A percentile compares a stretch with the other conserved stretches of the same genome.
phyloP scores from a whole-genome alignment of 2,113 vertebrate genomes.

The Campylomormyrus tamandua region DNA sequence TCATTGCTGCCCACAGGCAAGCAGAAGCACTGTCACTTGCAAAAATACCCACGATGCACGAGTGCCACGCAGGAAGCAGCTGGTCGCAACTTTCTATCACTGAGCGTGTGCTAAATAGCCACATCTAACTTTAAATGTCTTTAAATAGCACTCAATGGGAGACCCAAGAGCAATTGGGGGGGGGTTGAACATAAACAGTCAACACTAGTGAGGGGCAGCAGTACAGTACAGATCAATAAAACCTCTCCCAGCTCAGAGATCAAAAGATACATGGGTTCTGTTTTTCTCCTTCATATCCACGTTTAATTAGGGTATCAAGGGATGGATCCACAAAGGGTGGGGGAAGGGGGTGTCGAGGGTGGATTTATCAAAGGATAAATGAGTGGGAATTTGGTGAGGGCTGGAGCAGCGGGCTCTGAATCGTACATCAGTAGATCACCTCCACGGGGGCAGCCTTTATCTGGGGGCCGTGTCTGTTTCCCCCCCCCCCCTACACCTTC shows the following conservation, averaged over 20 bases:
- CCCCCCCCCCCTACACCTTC: neutral
- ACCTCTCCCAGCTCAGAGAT: slow-evolving; percentile 32
- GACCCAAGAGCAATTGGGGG: slow-evolving; percentile 32
- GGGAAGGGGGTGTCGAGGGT: neutral
- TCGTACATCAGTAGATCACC: neutral
- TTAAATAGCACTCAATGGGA: slow-evolving; percentile 40
- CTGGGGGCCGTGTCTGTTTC: neutral
- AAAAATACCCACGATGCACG: slow-evolving; percentile 52
- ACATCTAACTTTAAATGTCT: slow-evolving; percentile 28
- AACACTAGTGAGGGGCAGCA: slow-evolving; percentile 25
- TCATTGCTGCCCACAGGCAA: slow-evolving; percentile 50
- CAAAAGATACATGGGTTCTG: slow-evolving; percentile 41
- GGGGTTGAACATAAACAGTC: slow-evolving; percentile 48
- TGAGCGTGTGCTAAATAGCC: slow-evolving; percentile 31
- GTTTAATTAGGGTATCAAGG: slow-evolving; percentile 15
- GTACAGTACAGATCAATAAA: slow-evolving; percentile 39
- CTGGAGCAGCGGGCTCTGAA: neutral
- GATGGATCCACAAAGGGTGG: slow-evolving; percentile 2
- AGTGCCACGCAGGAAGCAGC: slow-evolving; percentile 34
- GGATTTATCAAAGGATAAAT: slow-evolving; percentile 14
- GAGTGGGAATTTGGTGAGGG: neutral
- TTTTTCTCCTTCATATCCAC: slow-evolving; percentile 11
- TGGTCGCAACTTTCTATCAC: slow-evolving; percentile 30
- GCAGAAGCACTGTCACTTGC: slow-evolving; percentile 65
- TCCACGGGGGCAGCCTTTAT: neutral